Evolutionary conservation across 2,888 invertebrate genomes (phyloP).

Genomic region (Beris morrisii): DNA sequence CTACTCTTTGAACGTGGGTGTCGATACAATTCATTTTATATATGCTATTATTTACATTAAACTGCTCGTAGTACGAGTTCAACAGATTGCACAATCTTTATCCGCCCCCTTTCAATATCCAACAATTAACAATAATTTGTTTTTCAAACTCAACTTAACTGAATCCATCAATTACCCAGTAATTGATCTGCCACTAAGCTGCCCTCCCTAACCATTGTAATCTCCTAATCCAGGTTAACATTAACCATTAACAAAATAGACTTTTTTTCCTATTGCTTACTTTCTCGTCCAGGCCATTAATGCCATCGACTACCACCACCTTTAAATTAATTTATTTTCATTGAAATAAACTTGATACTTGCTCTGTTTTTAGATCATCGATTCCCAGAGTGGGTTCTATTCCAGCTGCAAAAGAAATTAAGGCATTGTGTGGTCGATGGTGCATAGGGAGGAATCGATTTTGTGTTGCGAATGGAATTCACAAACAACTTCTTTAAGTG

Average conservation of each 20-base stretch:
- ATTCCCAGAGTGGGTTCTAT: too few species aligned
- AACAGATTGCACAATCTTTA: too few species aligned
- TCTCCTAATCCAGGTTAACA: conserved; percentile 25
- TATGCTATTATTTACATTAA: too few species aligned
- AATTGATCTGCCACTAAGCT: not conserved
- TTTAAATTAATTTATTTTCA: conserved; percentile 13
- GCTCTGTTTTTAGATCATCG: too few species aligned
- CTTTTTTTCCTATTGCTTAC: conserved; percentile 5
- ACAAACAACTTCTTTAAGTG: conserved; percentile 21
- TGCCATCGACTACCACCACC: conserved; percentile 1
- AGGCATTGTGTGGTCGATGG: not conserved
- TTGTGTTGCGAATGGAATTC: conserved; percentile 15
- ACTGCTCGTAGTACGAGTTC: too few species aligned
- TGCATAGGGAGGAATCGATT: not conserved
- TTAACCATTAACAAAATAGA: conserved; percentile 20
- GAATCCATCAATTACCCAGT: not conserved
- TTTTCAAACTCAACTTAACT: too few species aligned
- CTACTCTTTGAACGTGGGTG: too few species aligned
- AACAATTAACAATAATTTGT: too few species aligned
- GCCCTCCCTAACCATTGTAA: conserved; percentile 15
- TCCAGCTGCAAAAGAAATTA: conserved; percentile 8
- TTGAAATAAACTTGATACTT: too few species aligned
- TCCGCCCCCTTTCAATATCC: too few species aligned
- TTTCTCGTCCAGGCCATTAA: conserved; percentile 1
- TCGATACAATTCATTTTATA: too few species aligned